Base-by-base conservation (phyloP, 2,888 invertebrate species). In the Apamea monoglypha region DNA sequence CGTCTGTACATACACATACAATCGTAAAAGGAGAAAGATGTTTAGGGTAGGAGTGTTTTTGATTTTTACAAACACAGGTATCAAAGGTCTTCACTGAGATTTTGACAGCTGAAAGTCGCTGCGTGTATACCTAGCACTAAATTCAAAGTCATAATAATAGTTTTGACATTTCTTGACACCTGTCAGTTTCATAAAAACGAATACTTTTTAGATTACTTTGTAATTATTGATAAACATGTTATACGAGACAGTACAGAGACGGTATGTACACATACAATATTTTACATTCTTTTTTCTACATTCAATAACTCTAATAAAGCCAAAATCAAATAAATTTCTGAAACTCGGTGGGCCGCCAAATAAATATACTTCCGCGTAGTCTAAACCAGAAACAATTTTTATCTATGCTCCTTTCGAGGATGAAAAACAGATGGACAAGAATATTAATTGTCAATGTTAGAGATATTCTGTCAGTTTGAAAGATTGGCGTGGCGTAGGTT, bases 401-500 rank as follows among this genome's bases (percentile, higher is more conserved):
- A 50, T 32, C 32, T 10, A 32, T 50, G 50, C 25, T 18, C 3
- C 1, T 18, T 18, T n/a, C 18, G 29, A 61, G 40, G 47, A 50
- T 25, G 18, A 61, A 72, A 74, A 66, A 74, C 71, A 70, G 81
- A 40, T 44, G 16, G 80, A 84, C 64, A 66, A 16, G 64, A 59
- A 70, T 61, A 61, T 16, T 6, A 25, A 10, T 44, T 73, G 73
- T 66, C 76, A 76, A 18, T 21, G 14, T 47, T 10, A 32, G 12
- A 29, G 6, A 21, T 21, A 29, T 40, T 2, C 47, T 77, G 84
- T 74, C 84, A 84, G 67, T 64, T 86, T 83, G 75, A 84, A 84
- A 76, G 87, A 73, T 83, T 84, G 78, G 87, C 84, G 84, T 84
- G 87, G 78, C 76, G 84, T 77, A 75, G 63, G 67, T 67, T 40